These are phyloP conservation scores for Macroteleia sp. DNA, from an alignment of 2,888 invertebrate species.

Conservation along the genomic window DNA sequence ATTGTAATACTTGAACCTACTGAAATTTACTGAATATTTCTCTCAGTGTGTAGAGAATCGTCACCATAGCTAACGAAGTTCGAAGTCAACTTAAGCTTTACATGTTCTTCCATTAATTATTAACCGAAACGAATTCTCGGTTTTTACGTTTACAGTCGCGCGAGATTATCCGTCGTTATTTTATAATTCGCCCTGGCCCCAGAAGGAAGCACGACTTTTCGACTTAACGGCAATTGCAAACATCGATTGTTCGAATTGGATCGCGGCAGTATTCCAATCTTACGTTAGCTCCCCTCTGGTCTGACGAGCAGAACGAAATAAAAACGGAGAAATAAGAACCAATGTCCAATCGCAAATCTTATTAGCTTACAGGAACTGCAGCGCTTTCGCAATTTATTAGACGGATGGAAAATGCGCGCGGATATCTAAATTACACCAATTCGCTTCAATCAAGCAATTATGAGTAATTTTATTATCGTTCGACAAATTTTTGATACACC, in stretches of 20 bases:
- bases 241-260: conserved; percentile 28
- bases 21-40: no score
- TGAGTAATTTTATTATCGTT: conserved; percentile 75
- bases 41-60: no score
- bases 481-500: conserved; percentile 74
- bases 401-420: conserved; percentile 65
- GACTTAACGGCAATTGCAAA: conserved; percentile 3
- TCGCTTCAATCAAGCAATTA: conserved; percentile 77
- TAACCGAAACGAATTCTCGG: no score
- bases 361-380: conserved; percentile 68
- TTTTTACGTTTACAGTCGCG: no score
- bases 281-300: background rate
- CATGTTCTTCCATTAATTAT: no score
- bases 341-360: conserved; percentile 70
- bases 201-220: no score
- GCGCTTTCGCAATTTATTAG: conserved; percentile 74
- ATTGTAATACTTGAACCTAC: no score
- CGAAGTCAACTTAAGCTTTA: no score
- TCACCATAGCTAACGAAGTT: no score
- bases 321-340: conserved; percentile 41
- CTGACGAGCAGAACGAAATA: conserved; percentile 17
- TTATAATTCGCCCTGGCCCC: no score
- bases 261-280: conserved; percentile 14
- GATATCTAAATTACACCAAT: conserved; percentile 77
- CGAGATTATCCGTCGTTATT: no score